Conservation (phyloP, 2,888 invertebrate species). For the Cloeon dipterum region DNA sequence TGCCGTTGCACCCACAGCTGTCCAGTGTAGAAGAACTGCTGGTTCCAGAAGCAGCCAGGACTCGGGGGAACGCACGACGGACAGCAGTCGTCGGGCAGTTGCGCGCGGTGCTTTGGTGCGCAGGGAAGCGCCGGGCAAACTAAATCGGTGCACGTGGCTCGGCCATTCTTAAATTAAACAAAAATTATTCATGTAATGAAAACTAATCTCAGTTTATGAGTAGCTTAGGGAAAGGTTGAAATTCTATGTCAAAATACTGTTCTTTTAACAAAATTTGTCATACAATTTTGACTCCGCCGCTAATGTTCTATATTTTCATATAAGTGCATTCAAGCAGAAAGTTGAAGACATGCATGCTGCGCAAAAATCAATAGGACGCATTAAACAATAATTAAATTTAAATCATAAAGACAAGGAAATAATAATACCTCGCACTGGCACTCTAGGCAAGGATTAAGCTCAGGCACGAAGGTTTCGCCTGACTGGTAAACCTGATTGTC, state of each 20-base stretch:
- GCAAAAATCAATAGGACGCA: no score
- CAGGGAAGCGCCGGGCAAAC: constrained; percentile 6
- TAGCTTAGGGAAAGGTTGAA: no score
- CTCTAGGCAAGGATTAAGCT: constrained; percentile 8
- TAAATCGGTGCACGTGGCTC: constrained; percentile 6
- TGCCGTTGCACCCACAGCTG: constrained; percentile 6
- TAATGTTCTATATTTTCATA: no score
- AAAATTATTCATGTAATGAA: no score
- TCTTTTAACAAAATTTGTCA: no score
- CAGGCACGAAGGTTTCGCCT: constrained; percentile 6
- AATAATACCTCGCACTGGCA: constrained; percentile 8
- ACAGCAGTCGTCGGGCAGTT: constrained; percentile 6
- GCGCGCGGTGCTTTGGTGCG: constrained; percentile 3
- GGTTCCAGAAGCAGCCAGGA: constrained; percentile 5
- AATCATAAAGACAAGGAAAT: no score
- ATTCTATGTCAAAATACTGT: no score
- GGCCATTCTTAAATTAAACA: constrained; percentile 7
- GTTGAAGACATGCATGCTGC: no score
- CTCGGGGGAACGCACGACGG: constrained; percentile 5
- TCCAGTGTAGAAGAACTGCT: constrained; percentile 6
- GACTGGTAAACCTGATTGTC: constrained; percentile 6
- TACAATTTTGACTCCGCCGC: no score
- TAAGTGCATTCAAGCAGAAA: no score
- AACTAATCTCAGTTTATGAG: no score
- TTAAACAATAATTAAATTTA: no score